Percentiles rank a stretch among this genome's conserved stretches.
These are phyloP conservation scores for Eulemur mongoz DNA, from an alignment of 2,797 vertebrate genomes.

Conservation along the genomic window DNA sequence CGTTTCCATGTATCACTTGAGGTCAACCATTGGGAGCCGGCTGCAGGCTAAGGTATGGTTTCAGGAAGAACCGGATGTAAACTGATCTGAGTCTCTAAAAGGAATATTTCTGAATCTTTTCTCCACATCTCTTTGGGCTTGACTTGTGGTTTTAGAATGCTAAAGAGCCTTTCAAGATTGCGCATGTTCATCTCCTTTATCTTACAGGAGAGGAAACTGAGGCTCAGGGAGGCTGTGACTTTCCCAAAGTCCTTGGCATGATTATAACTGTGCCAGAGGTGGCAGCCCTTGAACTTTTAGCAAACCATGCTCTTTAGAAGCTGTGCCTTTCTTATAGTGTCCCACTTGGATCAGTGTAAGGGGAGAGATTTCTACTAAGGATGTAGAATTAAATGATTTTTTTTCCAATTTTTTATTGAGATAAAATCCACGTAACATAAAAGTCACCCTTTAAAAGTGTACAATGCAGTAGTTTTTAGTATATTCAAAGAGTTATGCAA, in stretches of 20 bases:
- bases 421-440: background rate
- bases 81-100: background rate
- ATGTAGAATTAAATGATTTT: background rate
- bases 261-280: background rate
- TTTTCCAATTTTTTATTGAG: background rate
- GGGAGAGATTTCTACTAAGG: background rate
- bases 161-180: background rate
- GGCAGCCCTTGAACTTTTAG: background rate
- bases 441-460: background rate
- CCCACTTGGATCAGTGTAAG: background rate
- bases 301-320: background rate
- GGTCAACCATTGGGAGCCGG: constrained; percentile 96
- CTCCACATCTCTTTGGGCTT: background rate
- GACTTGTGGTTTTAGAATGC: constrained; percentile 7
- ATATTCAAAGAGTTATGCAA: background rate
- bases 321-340: background rate
- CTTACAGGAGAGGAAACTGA: background rate
- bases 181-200: background rate
- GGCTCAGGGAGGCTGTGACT: background rate
- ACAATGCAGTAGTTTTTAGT: background rate
- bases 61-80: background rate
- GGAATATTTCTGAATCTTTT: background rate
- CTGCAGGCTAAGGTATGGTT: constrained; percentile 96
- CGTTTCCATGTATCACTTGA: constrained; percentile 96
- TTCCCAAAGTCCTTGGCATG: background rate